Evolutionary conservation across 2,113 vertebrate species (phyloP), one percentile per base, ranked within the genome.

Genomic region (Oenanthe melanoleuca): DNA sequence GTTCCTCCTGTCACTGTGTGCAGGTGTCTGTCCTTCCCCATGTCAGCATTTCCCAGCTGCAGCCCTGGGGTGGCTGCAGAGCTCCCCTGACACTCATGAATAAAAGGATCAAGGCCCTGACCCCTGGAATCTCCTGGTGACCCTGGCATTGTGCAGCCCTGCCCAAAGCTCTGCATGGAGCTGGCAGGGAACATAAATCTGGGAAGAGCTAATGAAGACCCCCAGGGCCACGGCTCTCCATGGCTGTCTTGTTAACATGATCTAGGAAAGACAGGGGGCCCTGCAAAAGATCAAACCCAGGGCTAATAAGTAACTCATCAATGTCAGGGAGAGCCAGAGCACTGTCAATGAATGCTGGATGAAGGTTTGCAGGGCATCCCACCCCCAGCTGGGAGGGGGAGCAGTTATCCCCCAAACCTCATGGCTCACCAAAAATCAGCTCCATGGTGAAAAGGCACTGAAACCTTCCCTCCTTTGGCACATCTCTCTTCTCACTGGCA

Each of bases 201-300:
- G 71, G 47, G 44, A 74, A 69, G 49, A 84, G 11, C 4, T 89
- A 91, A 91, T 72, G 94, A 93, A 93, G 86, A 93, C 61, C 65
- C 80, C 86, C 28, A 84, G 37, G 86, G 83, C 91, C 86, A 56
- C 2, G 0, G 1, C 45, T 92, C 52, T 95, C 77, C 73, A 22
- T 55, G 72, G 83, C 52, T 91, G 88, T 87, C 86, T 91, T 93
- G 88, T 95, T 96, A 92, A 74, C 53, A 45, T 81, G 83, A 94
- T 92, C 94, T 86, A 92, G 86, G 94, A 92, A 97, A 93, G 90
- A 55, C 82, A 75, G 33, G 90, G 42, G 59, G 42, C 50, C 57
- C 67, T 66, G 70, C 55, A 70, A 69, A 42, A 50, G 65, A 3
- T 14, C 33, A 47, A 55, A 72, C 28, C 5, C 53, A 22, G 82